These are phyloP conservation scores for Xenotilapia leptura DNA, from an alignment of 2,113 vertebrate species.

Conservation along the genomic window DNA sequence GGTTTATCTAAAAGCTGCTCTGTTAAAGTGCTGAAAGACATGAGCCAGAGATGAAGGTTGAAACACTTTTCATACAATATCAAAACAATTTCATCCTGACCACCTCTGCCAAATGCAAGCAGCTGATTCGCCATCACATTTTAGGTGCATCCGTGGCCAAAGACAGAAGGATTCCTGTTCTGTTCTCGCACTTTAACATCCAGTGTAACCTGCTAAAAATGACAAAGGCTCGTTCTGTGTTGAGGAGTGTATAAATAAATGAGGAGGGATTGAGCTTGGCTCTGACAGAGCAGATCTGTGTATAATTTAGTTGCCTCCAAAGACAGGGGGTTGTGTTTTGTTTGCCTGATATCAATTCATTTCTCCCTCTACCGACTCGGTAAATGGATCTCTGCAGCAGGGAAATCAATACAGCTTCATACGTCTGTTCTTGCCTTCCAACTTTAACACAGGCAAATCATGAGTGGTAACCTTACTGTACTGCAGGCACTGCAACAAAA, in stretches of 20 bases:
- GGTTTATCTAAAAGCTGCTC: neutral
- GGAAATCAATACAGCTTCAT: slow-evolving; percentile 37
- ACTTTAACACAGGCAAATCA: neutral
- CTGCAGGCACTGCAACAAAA: neutral
- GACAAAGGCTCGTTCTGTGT: neutral
- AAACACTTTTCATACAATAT: neutral
- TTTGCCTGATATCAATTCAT: slow-evolving; percentile 51
- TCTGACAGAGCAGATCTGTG: neutral
- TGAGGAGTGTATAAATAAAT: neutral
- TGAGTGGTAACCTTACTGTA: neutral
- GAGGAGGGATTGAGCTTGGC: neutral
- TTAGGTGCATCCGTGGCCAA: neutral
- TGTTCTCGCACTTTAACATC: neutral
- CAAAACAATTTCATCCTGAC: neutral
- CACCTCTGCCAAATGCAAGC: neutral
- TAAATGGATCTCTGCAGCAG: slow-evolving; percentile 41
- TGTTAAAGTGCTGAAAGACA: neutral
- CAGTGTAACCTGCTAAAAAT: neutral
- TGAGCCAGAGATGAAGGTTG: neutral
- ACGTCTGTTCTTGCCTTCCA: neutral
- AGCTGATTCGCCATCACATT: neutral
- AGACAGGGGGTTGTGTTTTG: neutral
- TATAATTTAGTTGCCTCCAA: slow-evolving; percentile 5
- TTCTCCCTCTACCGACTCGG: slow-evolving; percentile 48
- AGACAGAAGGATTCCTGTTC: neutral